phyloP scores from a whole-genome alignment of 2,797 vertebrate genomes.

The Malacoraja senta region DNA sequence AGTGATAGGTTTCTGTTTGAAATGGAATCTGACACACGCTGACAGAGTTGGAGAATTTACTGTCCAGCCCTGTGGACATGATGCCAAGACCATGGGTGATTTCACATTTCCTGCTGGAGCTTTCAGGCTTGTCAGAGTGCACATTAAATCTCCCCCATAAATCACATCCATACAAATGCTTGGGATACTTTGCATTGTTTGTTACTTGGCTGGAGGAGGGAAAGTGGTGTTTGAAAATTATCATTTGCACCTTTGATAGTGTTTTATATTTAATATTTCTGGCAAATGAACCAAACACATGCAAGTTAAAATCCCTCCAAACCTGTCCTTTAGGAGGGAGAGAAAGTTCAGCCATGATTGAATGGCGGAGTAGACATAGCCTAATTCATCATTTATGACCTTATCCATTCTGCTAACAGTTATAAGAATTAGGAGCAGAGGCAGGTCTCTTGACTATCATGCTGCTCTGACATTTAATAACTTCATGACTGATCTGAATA shows the following conservation, averaged over 20 bases:
- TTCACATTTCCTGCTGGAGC: conserved; percentile 40
- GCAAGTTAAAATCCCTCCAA: no score
- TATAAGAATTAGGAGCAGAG: no score
- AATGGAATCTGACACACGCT: conserved; percentile 35
- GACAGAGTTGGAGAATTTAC: conserved; percentile 38
- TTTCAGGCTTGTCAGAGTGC: conserved; percentile 29
- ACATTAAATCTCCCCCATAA: conserved; percentile 32
- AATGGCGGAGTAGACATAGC: no score
- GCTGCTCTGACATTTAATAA: no score
- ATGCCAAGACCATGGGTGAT: conserved; percentile 34
- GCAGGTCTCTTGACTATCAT: no score
- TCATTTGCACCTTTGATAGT: not conserved
- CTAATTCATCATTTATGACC: no score
- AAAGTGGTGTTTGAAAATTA: not conserved
- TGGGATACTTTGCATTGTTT: conserved; percentile 30
- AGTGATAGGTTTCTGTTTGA: conserved; percentile 38
- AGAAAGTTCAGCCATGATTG: no score
- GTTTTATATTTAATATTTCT: not conserved
- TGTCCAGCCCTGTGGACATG: conserved; percentile 32
- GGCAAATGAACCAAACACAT: not conserved
- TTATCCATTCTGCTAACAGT: no score
- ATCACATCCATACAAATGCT: conserved; percentile 27
- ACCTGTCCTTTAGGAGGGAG: no score
- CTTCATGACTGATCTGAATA: no score
- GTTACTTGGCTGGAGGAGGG: not conserved